phyloP scores from a whole-genome alignment of 2,888 invertebrate genomes.

The Zhuqinia jingwanae region DNA sequence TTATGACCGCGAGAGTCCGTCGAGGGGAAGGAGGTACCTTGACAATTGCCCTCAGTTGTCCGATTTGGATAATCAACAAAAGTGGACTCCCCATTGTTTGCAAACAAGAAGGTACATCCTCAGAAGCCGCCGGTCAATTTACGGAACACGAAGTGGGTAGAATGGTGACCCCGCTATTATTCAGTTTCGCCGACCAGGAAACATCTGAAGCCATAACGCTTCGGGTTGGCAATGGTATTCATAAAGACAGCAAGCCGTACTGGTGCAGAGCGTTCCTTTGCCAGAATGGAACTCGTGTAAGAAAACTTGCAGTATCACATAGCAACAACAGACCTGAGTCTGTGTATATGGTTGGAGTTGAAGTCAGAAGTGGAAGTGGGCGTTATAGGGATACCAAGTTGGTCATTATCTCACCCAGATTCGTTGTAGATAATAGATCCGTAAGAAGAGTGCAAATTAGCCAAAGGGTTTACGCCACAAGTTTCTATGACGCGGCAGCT shows the following conservation, averaged over 20 bases:
- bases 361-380: conserved; percentile 93
- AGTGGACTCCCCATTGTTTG: conserved; percentile 98
- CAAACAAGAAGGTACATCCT: conserved; percentile 91
- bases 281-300: conserved; percentile 88
- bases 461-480: conserved; percentile 91
- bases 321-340: conserved; percentile 84
- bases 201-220: conserved; percentile 86
- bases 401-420: conserved; percentile 95
- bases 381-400: conserved; percentile 95
- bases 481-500: conserved; percentile 87
- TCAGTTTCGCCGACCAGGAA: conserved; percentile 95
- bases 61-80: conserved; percentile 98
- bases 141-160: conserved; percentile 92
- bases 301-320: conserved; percentile 83
- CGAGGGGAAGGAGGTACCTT: conserved; percentile 85
- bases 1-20: conserved; percentile 87
- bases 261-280: conserved; percentile 95
- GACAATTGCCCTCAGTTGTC: conserved; percentile 82
- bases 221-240: conserved; percentile 88
- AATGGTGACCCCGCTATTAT: conserved; percentile 94
- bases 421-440: conserved; percentile 95
- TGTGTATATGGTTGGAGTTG: conserved; percentile 93
- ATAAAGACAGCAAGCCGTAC: conserved; percentile 83
- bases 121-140: conserved; percentile 91
- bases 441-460: conserved; percentile 90